phyloP scores from a whole-genome alignment of 2,888 invertebrate species.

The Macaria liturata region DNA sequence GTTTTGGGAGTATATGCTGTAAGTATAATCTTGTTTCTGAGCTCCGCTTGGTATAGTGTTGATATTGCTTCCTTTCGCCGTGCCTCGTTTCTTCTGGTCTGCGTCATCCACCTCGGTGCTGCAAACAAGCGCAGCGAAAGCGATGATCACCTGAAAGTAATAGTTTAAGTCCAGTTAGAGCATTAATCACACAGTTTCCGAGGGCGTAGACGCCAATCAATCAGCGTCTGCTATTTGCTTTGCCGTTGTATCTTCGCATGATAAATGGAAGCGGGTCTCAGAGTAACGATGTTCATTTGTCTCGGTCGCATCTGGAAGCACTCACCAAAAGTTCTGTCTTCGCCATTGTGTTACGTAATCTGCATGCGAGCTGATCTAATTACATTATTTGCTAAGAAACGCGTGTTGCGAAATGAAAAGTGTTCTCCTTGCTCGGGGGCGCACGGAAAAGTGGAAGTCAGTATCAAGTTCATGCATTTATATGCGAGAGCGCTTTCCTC shows the following conservation, averaged over 20 bases:
- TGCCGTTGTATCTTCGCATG: constrained; percentile 16
- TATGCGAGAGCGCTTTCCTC: constrained; percentile 75
- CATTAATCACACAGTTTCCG: constrained; percentile 47
- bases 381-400: constrained; percentile 61
- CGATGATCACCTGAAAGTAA: constrained; percentile 64
- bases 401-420: constrained; percentile 68
- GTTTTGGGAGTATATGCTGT: constrained; percentile 66
- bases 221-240: constrained; percentile 40
- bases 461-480: constrained; percentile 81
- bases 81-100: constrained; percentile 75
- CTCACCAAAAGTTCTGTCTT: constrained; percentile 70
- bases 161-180: constrained; percentile 24
- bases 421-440: constrained; percentile 59
- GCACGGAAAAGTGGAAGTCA: constrained; percentile 70
- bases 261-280: constrained; percentile 17
- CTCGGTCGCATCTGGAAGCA: constrained; percentile 31
- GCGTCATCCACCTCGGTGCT: constrained; percentile 66
- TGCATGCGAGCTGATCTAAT: constrained; percentile 41
- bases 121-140: constrained; percentile 60
- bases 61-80: constrained; percentile 60
- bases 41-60: constrained; percentile 71
- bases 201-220: constrained; percentile 50
- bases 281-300: constrained; percentile 20
- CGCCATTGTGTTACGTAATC: constrained; percentile 51
- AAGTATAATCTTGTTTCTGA: constrained; percentile 75